Conservation (phyloP, 1,140 invertebrate species). For the Drosophila pseudoananassae region DNA sequence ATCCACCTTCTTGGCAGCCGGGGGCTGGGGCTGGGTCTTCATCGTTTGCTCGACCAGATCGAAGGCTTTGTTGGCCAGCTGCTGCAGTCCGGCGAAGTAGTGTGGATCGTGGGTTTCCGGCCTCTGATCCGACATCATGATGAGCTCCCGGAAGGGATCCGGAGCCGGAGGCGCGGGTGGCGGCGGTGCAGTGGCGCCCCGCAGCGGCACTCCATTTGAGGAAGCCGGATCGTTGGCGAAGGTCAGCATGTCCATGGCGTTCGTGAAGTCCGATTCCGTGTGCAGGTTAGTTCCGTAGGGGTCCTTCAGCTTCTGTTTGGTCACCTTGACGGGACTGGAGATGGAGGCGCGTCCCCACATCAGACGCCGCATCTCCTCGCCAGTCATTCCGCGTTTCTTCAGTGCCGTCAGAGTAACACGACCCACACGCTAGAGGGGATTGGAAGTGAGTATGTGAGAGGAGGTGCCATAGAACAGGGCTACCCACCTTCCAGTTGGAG, state of each 20-base stretch:
- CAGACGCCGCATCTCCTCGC: constrained; percentile 92
- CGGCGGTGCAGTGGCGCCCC: constrained; percentile 15
- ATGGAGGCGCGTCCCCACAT: constrained; percentile 96
- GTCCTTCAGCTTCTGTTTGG: constrained; percentile 84
- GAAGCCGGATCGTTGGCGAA: constrained; percentile 87
- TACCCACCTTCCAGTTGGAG: constrained; percentile 96
- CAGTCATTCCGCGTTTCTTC: constrained; percentile 92
- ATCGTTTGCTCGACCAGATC: constrained; percentile 81
- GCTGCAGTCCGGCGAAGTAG: constrained; percentile 82
- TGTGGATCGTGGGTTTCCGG: constrained; percentile 84
- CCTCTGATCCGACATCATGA: constrained; percentile 84
- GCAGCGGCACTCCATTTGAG: constrained; percentile 56
- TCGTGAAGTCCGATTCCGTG: constrained; percentile 85
- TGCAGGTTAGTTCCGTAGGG: constrained; percentile 67
- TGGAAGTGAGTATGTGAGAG: background rate
- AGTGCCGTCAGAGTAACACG: constrained; percentile 94
- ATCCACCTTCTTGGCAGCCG: constrained; percentile 26
- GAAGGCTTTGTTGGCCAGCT: constrained; percentile 85
- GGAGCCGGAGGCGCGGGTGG: constrained; percentile 27
- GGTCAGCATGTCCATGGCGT: constrained; percentile 92
- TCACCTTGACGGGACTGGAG: constrained; percentile 91
- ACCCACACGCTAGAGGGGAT: constrained; percentile 88
- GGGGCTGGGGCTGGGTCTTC: constrained; percentile 63
- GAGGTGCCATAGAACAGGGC: background rate
- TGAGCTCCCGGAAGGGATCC: constrained; percentile 86